Evolutionary conservation across 2,113 vertebrate genomes (phyloP).

Genomic region (Corythaixoides concolor): DNA sequence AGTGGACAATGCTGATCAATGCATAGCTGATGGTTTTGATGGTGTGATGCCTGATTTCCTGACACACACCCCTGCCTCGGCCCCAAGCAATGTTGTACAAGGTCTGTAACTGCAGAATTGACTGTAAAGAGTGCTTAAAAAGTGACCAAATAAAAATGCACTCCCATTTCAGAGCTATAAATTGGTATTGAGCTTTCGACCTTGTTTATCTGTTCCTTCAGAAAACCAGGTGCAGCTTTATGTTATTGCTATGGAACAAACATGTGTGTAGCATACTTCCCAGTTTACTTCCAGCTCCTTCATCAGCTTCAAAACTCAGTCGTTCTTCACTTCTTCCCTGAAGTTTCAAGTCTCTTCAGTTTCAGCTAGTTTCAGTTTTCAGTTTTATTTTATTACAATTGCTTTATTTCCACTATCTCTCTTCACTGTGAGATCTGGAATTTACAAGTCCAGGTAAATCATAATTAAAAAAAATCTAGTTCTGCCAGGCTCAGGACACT

Average conservation of each 20-base stretch:
- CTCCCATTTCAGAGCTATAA: background rate
- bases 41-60: background rate
- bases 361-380: background rate
- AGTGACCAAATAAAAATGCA: background rate
- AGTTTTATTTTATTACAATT: background rate
- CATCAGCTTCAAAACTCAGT: background rate
- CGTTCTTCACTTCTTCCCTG: background rate
- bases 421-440: background rate
- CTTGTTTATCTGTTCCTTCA: background rate
- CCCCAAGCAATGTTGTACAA: background rate
- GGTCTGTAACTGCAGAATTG: background rate
- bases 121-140: background rate
- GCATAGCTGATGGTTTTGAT: background rate
- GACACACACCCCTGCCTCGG: accelerated
- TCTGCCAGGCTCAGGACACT: background rate
- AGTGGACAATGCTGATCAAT: accelerated
- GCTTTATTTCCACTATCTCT: background rate
- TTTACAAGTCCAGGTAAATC: background rate
- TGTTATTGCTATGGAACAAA: background rate
- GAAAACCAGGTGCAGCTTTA: background rate
- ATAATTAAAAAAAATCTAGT: background rate
- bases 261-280: background rate
- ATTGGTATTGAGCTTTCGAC: background rate
- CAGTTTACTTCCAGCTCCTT: background rate
- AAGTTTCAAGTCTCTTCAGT: background rate